A percentile compares a stretch with the other conserved stretches of the same genome.
Evolutionary conservation across 1,140 invertebrate genomes (phyloP).

Genomic region (Solenopsis fugax): DNA sequence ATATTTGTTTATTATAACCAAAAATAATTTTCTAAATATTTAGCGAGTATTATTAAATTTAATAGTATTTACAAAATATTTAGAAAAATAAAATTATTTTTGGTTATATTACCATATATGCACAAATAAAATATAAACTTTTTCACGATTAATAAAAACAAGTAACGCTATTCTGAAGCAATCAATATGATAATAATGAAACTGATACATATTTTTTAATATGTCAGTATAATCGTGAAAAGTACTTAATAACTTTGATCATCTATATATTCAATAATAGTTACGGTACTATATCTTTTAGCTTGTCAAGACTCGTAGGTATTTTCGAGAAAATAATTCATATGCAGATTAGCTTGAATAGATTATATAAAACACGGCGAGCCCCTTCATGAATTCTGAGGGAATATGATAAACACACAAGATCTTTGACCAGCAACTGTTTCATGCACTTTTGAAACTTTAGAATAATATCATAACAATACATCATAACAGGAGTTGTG

Average conservation of each 20-base stretch:
- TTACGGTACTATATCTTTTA: constrained; percentile 17
- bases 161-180: not conserved
- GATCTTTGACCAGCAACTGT: constrained; percentile 59
- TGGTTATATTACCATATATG: no score
- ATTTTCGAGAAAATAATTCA: constrained; percentile 61
- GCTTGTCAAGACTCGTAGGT: not conserved
- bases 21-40: no score
- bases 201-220: not conserved
- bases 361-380: constrained; percentile 41
- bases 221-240: not conserved
- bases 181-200: not conserved
- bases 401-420: constrained; percentile 56
- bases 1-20: no score
- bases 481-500: constrained; percentile 30
- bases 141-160: not conserved
- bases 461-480: constrained; percentile 33
- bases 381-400: constrained; percentile 27
- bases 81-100: no score
- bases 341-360: constrained; percentile 54
- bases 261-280: not conserved
- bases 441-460: constrained; percentile 60
- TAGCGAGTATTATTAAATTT: no score
- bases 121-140: not conserved
- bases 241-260: not conserved
- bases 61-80: no score